These are phyloP conservation scores for Clusia tigrina DNA, from an alignment of 2,888 invertebrate genomes.

Conservation along the genomic window DNA sequence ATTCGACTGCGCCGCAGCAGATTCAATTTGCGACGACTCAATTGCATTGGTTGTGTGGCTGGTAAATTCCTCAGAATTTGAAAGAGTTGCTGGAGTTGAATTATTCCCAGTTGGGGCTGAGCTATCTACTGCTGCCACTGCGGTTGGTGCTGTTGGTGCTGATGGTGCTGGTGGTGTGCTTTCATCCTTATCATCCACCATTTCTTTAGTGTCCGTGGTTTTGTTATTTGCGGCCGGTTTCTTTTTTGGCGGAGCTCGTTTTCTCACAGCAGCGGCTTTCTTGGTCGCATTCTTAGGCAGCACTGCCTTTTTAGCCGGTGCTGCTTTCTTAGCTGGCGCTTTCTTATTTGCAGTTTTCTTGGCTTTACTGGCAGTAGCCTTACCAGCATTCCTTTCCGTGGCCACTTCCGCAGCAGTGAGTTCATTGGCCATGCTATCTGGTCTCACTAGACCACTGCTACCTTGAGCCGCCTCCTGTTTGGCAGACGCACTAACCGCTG, in stretches of 20 bases:
- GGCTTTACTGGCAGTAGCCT: background rate
- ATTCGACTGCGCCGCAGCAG: background rate
- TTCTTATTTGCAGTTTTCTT: background rate
- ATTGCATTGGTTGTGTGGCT: background rate
- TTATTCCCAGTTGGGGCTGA: background rate
- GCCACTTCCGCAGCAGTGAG: background rate
- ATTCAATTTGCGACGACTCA: background rate
- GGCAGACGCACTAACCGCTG: background rate
- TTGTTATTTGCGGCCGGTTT: background rate
- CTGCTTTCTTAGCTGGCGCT: background rate
- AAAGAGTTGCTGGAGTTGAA: background rate
- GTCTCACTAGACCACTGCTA: too few relatives aligned
- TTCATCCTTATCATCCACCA: background rate
- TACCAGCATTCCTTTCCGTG: background rate
- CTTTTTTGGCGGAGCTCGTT: background rate
- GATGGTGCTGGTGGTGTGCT: too few relatives aligned
- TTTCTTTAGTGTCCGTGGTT: background rate
- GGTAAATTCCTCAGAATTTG: background rate
- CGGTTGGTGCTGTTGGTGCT: background rate
- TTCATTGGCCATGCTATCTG: background rate
- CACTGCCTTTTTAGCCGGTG: background rate
- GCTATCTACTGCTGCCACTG: background rate
- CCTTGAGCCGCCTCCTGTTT: too few relatives aligned
- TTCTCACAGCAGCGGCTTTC: conserved; percentile 4
- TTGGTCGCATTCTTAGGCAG: background rate